Base-by-base conservation (phyloP, 1,140 invertebrate genomes). In the Apis laboriosa region DNA sequence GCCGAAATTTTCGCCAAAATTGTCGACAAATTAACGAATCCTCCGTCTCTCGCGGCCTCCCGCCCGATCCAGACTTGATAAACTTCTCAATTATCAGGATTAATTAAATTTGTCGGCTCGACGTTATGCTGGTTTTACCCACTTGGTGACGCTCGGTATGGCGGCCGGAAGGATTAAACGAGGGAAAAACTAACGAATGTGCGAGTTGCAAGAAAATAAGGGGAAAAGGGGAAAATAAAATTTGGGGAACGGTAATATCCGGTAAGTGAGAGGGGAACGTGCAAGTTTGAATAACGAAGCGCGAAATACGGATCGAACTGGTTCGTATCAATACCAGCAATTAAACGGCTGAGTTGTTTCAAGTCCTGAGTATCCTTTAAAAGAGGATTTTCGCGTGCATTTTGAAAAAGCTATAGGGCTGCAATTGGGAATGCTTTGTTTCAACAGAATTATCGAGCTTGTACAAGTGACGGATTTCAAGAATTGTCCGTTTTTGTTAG, bases 41-140 rank as follows among this genome's bases (percentile, higher is more conserved):
- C 34, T 13, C 61, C 68, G 56, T 61, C 61, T 56, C 34, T 21
- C 64, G 21, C 21, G 15, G 5, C 8, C 43, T 3, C 66, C 55
- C 63, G 1, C 5, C 53, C 19, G 24, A 58, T 67, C 13, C 2
- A 66, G 56, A 76, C 86, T 88, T 85, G 84, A 88, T 88, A 88
- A 86, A 88, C 80, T 88, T 86, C 82, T 86, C 80, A 82, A 86
- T 88, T 88, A 88, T 86, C 84, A 84, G 84, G 84, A 88, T 88
- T 88, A 88, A 88, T 88, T 88, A 88, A 88, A 88, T 77, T 58
- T 76, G 80, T 70, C 60, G 58, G 49, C 19, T 28, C 63, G 80
- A 49, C 70, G 80, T 77, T 77, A 55, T 64, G 19, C 55, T 11
- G 63, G 55, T 76, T 77, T 82, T 43, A 56, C 19, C 19, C 60